Evolutionary conservation across 2,888 invertebrate genomes (phyloP).

Genomic region (Brachyopa scutellaris): DNA sequence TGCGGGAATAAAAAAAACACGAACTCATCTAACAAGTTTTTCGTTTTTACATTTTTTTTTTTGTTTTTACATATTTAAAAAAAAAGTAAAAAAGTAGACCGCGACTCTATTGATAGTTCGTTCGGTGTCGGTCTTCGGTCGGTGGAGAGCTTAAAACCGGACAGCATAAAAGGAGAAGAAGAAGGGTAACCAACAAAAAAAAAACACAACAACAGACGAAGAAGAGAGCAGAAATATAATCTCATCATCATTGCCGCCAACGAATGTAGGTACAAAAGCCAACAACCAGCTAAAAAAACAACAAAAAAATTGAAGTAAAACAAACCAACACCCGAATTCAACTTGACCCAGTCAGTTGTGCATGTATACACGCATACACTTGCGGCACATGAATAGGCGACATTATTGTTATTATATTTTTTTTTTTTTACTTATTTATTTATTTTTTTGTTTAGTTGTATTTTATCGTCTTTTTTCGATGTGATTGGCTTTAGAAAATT

Average conservation of each 20-base stretch:
- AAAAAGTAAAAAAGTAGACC: conserved; percentile 37
- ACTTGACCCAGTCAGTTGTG: conserved; percentile 67
- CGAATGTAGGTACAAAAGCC: conserved; percentile 44
- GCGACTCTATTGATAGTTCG: not conserved
- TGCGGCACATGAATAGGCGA: conserved; percentile 8
- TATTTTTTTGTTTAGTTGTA: conserved; percentile 22
- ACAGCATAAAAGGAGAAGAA: conserved; percentile 2
- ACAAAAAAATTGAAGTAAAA: conserved; percentile 37
- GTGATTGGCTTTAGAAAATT: conserved; percentile 12
- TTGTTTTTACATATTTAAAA: too few species aligned
- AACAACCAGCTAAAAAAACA: conserved; percentile 43
- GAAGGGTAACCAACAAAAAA: not conserved
- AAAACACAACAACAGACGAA: not conserved
- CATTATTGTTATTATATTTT: not conserved
- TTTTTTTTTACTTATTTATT: conserved; percentile 6
- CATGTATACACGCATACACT: conserved; percentile 20
- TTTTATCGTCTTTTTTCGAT: not conserved
- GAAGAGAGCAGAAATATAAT: conserved; percentile 12
- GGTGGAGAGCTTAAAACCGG: not conserved
- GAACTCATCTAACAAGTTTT: conserved; percentile 43
- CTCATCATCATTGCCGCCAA: not conserved
- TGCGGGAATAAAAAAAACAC: conserved; percentile 6
- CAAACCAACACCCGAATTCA: conserved; percentile 70
- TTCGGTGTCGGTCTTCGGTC: too few species aligned
- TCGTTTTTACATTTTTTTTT: not conserved